These are phyloP conservation scores for Jordanella pulchra DNA, from an alignment of 2,797 vertebrate genomes.

Conservation along the genomic window DNA sequence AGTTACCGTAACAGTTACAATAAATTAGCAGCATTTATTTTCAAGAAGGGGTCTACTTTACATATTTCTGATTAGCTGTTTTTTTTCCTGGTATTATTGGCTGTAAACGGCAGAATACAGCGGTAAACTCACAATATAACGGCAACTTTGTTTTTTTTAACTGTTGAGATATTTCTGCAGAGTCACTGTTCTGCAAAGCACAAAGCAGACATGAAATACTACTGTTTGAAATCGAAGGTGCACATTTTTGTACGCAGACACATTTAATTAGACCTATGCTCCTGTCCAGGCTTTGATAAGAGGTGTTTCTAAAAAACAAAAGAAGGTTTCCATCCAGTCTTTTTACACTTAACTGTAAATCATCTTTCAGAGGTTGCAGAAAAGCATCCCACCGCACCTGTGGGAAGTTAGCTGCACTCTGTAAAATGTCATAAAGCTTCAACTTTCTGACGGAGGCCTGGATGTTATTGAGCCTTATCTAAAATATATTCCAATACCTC, in stretches of 20 bases:
- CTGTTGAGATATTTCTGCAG: conserved; percentile 49
- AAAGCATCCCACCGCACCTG: conserved; percentile 67
- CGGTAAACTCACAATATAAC: conserved; percentile 65
- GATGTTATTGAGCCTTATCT: conserved; percentile 1
- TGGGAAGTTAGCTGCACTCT: conserved; percentile 17
- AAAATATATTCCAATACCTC: conserved; percentile 21
- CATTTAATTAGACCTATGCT: conserved; percentile 35
- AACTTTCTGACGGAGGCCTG: not conserved
- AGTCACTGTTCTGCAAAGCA: conserved; percentile 35
- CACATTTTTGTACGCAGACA: not conserved
- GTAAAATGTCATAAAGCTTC: conserved; percentile 5
- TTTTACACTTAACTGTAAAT: conserved; percentile 42
- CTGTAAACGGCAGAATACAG: conserved; percentile 62
- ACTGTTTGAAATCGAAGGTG: not conserved
- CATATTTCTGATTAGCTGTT: conserved; percentile 23
- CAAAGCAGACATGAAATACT: conserved; percentile 4
- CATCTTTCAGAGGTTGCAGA: conserved; percentile 51
- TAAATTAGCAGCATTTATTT: not conserved
- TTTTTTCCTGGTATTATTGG: conserved; percentile 60
- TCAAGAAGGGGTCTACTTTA: no score
- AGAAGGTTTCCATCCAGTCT: conserved; percentile 8
- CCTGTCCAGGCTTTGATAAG: conserved; percentile 55
- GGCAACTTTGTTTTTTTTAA: conserved; percentile 57
- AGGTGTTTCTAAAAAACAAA: conserved; percentile 32
- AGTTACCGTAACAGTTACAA: not conserved